Base-by-base conservation (phyloP, 2,797 vertebrate genomes). In the Nothura maculosa region DNA sequence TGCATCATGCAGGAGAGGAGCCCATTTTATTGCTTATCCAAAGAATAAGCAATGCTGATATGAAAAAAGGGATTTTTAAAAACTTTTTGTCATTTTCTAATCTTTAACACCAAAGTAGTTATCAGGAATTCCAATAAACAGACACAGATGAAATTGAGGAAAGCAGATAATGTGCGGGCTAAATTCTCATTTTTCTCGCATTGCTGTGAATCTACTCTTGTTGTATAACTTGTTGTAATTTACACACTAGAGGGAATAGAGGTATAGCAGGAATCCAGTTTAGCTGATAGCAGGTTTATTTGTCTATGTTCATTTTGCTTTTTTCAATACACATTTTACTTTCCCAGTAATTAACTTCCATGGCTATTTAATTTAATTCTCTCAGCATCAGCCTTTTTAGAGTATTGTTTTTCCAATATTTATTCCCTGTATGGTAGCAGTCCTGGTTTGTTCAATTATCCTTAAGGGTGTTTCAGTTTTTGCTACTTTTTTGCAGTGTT, bases 321-420 rank as follows among this genome's bases (percentile, higher is more conserved):
- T 42, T 82, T 90, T 28, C 72, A 70, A 62, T 36, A 67, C 5
- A 43, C 42, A 40, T 87, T 86, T 92, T 94, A 77, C 48, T 72
- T 70, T 36, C 50, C 34, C 60, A 91, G 82, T 95, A 94, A 95
- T 96, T 95, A 96, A 94, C 85, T 96, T 95, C 81, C 2, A 6
- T 78, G 81, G 62, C 47, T 87, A 89, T 92, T 93, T 95, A 92
- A 96, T 95, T 93, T 85, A 89, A 94, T 94, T 90, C 84, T 87
- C 74, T 83, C 6, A 8, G 60, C 63, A 89, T 94, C 89, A 94
- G 87, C 86, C 89, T 85, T 94, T 90, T 88, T 88, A 62, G 81
- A 81, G 76, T 92, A 93, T 92, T 94, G 77, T 94, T 96, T 96
- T 94, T 91, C 89, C 94, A 79, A 85, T 96, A 94, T 94, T 96